Conservation (phyloP, 2,113 vertebrate species). For the Muntiacus reevesi region DNA sequence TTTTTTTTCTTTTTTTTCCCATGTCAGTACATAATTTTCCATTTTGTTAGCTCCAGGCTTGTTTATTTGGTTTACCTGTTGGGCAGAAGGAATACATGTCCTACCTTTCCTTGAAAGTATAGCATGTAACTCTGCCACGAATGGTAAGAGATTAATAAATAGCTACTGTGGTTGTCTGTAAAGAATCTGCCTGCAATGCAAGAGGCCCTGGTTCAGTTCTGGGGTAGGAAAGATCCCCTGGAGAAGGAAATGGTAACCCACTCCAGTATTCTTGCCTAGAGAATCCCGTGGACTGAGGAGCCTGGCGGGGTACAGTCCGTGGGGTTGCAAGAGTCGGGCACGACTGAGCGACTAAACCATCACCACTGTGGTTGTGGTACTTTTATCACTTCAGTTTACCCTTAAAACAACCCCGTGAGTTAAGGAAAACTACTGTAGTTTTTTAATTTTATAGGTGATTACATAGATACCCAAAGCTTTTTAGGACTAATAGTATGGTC, state of each 20-base stretch:
- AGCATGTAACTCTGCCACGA: not conserved
- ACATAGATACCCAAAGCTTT: not conserved
- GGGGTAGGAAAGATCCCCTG: not conserved
- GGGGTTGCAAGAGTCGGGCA: not conserved
- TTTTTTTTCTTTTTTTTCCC: not conserved
- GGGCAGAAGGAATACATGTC: fast-evolving
- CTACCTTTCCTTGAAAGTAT: not conserved
- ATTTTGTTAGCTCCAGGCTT: not conserved
- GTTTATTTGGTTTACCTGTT: not conserved
- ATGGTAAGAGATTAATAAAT: not conserved
- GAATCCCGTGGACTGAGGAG: not conserved
- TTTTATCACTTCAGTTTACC: not conserved
- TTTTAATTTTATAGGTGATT: not conserved
- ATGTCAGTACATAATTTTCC: not conserved
- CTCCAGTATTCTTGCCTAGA: not conserved
- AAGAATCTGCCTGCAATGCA: not conserved
- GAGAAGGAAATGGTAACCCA: not conserved
- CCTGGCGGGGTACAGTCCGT: not conserved
- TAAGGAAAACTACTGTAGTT: not conserved
- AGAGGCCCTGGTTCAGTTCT: fast-evolving
- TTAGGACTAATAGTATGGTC: not conserved
- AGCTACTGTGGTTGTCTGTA: not conserved
- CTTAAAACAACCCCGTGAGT: not conserved
- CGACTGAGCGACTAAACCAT: not conserved
- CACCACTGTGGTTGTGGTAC: not conserved